Percentiles rank a stretch among this genome's conserved stretches.
These are phyloP conservation scores for Drosophila testacea DNA, from an alignment of 2,888 invertebrate species.

Conservation along the genomic window DNA sequence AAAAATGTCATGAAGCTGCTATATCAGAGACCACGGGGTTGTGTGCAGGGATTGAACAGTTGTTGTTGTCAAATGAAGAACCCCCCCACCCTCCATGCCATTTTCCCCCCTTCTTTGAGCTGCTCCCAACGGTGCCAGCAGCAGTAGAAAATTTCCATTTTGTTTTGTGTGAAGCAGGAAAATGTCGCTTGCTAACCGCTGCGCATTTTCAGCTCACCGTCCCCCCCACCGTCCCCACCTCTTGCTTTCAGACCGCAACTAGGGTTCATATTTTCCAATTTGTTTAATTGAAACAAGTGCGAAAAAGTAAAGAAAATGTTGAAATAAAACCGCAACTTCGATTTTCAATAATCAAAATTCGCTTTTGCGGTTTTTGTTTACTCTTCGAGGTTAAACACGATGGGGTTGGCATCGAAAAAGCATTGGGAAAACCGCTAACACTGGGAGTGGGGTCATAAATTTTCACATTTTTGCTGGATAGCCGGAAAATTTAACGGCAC, in stretches of 20 bases:
- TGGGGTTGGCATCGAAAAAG: conserved; percentile 3
- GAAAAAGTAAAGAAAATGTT: conserved; percentile 48
- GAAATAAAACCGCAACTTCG: conserved; percentile 64
- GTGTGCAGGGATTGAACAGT: conserved; percentile 51
- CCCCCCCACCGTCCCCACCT: neutral
- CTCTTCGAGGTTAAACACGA: conserved; percentile 13
- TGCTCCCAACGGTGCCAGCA: conserved; percentile 41
- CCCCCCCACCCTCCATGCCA: neutral
- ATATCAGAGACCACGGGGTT: conserved; percentile 42
- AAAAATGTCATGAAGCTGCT: conserved; percentile 72
- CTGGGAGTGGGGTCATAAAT: conserved; percentile 49
- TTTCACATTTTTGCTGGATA: conserved; percentile 51
- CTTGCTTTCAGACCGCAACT: conserved; percentile 30
- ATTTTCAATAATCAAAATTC: conserved; percentile 71
- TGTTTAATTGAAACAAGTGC: conserved; percentile 81
- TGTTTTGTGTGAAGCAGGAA: conserved; percentile 33
- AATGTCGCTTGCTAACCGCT: conserved; percentile 47
- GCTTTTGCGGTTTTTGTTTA: conserved; percentile 52
- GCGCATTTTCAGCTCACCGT: conserved; percentile 52
- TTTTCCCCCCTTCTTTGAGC: neutral
- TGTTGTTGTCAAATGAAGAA: conserved; percentile 23
- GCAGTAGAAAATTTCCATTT: conserved; percentile 67
- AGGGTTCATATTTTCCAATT: conserved; percentile 78
- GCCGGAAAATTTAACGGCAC: conserved; percentile 64
- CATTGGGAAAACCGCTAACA: conserved; percentile 34